Conservation (phyloP, 2,888 invertebrate genomes). For the Heliothis peltigera region DNA sequence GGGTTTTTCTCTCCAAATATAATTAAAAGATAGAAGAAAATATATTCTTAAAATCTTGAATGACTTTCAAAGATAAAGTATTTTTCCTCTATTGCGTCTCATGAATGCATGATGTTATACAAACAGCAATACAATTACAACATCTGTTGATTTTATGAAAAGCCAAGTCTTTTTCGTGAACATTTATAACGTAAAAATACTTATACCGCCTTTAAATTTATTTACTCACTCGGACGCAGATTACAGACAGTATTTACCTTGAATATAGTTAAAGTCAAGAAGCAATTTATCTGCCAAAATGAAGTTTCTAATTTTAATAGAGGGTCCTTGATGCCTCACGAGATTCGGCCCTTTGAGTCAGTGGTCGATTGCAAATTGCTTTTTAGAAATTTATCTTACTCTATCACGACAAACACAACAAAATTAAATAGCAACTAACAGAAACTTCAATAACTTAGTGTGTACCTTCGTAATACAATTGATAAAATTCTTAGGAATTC, state of each 20-base stretch:
- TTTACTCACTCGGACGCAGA: slow-evolving; percentile 78
- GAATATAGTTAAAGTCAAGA: slow-evolving; percentile 83
- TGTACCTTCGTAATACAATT: slow-evolving; percentile 9
- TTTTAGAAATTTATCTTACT: slow-evolving; percentile 77
- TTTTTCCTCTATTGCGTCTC: background rate
- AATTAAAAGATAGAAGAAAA: background rate
- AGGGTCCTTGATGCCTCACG: slow-evolving; percentile 74
- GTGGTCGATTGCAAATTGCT: slow-evolving; percentile 85
- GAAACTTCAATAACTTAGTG: slow-evolving; percentile 33
- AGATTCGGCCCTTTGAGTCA: slow-evolving; percentile 81
- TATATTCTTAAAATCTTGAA: background rate
- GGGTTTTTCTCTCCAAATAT: background rate
- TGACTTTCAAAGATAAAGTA: background rate
- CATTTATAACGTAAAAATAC: slow-evolving; percentile 48
- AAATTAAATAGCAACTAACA: slow-evolving; percentile 56
- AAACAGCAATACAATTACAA: slow-evolving; percentile 18
- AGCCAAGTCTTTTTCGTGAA: slow-evolving; percentile 13
- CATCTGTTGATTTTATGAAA: slow-evolving; percentile 20
- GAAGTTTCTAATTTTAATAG: slow-evolving; percentile 88
- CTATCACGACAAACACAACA: slow-evolving; percentile 62
- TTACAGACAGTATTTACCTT: slow-evolving; percentile 84
- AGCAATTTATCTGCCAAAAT: slow-evolving; percentile 87
- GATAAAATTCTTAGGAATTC: slow-evolving; percentile 21
- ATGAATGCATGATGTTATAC: background rate
- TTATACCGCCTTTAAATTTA: slow-evolving; percentile 69